Evolutionary conservation across 2,113 vertebrate species (phyloP).

Genomic region (Pterocles burchelli): DNA sequence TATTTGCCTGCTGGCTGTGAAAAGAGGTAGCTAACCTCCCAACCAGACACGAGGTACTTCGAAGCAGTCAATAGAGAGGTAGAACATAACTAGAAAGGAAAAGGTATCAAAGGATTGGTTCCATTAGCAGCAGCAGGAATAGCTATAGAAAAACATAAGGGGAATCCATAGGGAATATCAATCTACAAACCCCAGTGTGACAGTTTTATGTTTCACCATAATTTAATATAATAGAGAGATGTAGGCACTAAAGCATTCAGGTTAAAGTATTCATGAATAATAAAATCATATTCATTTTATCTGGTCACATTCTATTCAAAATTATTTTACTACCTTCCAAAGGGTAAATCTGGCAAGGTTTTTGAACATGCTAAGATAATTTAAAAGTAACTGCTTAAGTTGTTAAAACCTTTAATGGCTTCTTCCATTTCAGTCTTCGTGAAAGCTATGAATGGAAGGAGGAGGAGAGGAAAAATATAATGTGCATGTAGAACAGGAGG

Average conservation of each 20-base stretch:
- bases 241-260: slow-evolving; percentile 59
- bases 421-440: not conserved
- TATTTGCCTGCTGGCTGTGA: not conserved
- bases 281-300: slow-evolving; percentile 68
- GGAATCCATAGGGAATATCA: slow-evolving; percentile 28
- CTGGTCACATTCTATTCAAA: slow-evolving; percentile 61
- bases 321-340: slow-evolving; percentile 66
- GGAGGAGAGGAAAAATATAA: not conserved
- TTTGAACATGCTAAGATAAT: slow-evolving; percentile 45
- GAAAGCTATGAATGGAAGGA: not conserved
- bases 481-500: not conserved
- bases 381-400: slow-evolving; percentile 38
- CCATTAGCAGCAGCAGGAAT: slow-evolving; percentile 29
- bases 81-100: not conserved
- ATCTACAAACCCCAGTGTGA: slow-evolving; percentile 38
- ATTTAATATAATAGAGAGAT: slow-evolving; percentile 60
- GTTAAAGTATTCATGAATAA: slow-evolving; percentile 67
- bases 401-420: slow-evolving; percentile 52
- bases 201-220: slow-evolving; percentile 59
- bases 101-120: slow-evolving; percentile 28
- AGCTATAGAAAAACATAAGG: slow-evolving; percentile 43
- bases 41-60: not conserved
- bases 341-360: slow-evolving; percentile 41
- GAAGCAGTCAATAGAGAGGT: not conserved
- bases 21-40: not conserved